These are phyloP conservation scores for Lepidocyrtoides sp. DNA, from an alignment of 2,888 invertebrate species.

Conservation along the genomic window DNA sequence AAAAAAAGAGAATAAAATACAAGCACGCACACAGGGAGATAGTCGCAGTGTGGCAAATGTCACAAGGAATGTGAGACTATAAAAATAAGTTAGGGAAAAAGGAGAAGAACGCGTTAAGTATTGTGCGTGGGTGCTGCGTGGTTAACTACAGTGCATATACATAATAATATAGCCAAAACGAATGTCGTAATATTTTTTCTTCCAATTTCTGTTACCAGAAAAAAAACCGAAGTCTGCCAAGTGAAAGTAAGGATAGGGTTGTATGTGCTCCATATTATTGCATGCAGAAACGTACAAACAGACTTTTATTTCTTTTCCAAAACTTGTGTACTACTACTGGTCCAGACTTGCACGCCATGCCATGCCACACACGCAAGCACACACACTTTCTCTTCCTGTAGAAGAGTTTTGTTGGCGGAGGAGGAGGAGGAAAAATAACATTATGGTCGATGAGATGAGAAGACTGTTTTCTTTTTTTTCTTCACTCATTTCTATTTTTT, in stretches of 20 bases:
- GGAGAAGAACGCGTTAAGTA: constrained; percentile 54
- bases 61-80: constrained; percentile 58
- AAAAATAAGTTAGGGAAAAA: constrained; percentile 42
- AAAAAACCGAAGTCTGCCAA: constrained; percentile 16
- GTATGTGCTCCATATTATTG: no score
- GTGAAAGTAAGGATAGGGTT: constrained; percentile 47
- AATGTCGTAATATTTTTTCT: constrained; percentile 29
- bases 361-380: no score
- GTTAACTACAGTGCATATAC: constrained; percentile 57
- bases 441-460: constrained; percentile 24
- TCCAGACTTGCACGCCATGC: constrained; percentile 2
- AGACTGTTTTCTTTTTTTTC: background rate
- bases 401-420: background rate
- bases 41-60: constrained; percentile 55
- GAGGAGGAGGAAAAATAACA: background rate
- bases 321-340: background rate
- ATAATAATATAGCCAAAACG: constrained; percentile 22
- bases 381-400: constrained; percentile 11
- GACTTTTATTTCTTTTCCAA: background rate
- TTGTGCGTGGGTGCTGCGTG: constrained; percentile 57
- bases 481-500: constrained; percentile 29
- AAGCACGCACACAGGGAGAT: constrained; percentile 25
- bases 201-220: background rate
- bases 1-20: constrained; percentile 18
- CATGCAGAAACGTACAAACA: no score